phyloP scores from a whole-genome alignment of 92 coral and sea anemone genomes.

The Heteractis magnifica region DNA sequence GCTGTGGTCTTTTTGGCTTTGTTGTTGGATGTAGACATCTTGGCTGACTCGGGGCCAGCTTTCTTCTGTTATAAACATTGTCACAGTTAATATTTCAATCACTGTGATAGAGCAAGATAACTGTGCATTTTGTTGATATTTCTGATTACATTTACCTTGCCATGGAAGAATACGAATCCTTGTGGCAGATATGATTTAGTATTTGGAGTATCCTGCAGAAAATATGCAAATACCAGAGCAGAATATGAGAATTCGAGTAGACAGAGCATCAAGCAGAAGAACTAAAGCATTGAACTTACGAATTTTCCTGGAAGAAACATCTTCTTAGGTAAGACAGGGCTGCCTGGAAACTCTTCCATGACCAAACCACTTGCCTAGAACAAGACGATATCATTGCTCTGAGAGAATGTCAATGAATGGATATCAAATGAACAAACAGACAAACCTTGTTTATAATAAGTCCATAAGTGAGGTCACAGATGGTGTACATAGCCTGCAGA shows the following conservation, averaged over 20 bases:
- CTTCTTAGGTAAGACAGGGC: slow-evolving; percentile 75
- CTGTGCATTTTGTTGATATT: neutral
- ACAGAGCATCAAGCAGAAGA: neutral
- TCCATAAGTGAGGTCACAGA: slow-evolving; percentile 86
- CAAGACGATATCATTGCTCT: neutral
- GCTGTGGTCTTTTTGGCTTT: slow-evolving; percentile 25
- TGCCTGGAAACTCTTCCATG: slow-evolving; percentile 82
- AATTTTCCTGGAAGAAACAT: slow-evolving; percentile 64
- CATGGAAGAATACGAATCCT: slow-evolving; percentile 64
- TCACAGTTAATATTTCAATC: neutral
- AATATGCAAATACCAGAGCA: neutral
- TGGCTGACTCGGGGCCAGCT: slow-evolving; percentile 35
- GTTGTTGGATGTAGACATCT: slow-evolving; percentile 26
- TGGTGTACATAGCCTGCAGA: slow-evolving; percentile 74
- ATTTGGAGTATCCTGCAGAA: slow-evolving; percentile 56
- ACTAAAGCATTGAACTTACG: slow-evolving; percentile 27
- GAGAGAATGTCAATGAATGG: too few species aligned
- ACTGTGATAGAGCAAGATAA: neutral
- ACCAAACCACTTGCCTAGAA: slow-evolving; percentile 72
- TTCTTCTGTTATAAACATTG: slow-evolving; percentile 18
- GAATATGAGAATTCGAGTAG: neutral
- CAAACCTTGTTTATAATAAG: slow-evolving; percentile 72
- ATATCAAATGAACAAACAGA: slow-evolving; percentile 2
- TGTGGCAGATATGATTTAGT: slow-evolving; percentile 77
- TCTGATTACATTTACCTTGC: slow-evolving; percentile 45